These are phyloP conservation scores for Calliphora vicina DNA, from an alignment of 1,140 invertebrate genomes.

Conservation along the genomic window DNA sequence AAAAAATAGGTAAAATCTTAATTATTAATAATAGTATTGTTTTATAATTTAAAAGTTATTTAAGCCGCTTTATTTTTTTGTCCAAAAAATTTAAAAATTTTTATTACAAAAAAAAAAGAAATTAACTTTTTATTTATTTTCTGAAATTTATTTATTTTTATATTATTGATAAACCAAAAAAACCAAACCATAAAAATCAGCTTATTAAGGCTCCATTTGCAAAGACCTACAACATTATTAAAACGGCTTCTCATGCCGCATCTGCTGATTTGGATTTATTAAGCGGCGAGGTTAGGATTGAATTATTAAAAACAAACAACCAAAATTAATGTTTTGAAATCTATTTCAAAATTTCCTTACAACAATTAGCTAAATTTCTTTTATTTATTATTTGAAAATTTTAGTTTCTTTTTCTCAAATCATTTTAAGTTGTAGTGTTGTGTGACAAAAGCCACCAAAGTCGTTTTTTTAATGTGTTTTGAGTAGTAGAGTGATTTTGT, in stretches of 20 bases:
- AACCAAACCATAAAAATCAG: slow-evolving; percentile 66
- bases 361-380: slow-evolving; percentile 20
- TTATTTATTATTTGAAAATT: background rate
- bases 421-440: background rate
- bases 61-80: slow-evolving; percentile 34
- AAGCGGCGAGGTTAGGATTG: slow-evolving; percentile 65
- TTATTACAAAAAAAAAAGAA: background rate
- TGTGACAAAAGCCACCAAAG: background rate
- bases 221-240: slow-evolving; percentile 94
- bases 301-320: slow-evolving; percentile 31
- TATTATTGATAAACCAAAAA: slow-evolving; percentile 10
- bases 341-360: slow-evolving; percentile 30
- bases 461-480: background rate
- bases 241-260: slow-evolving; percentile 77
- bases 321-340: slow-evolving; percentile 14
- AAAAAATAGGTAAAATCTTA: background rate
- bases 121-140: slow-evolving; percentile 35
- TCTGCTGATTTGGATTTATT: slow-evolving; percentile 76
- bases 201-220: slow-evolving; percentile 94
- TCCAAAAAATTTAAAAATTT: slow-evolving; percentile 3
- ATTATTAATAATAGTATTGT: background rate
- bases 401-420: background rate
- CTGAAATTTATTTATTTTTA: slow-evolving; percentile 19
- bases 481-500: background rate
- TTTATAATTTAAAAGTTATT: slow-evolving; percentile 41